These are phyloP conservation scores for Crotophaga sulcirostris DNA, from an alignment of 2,113 vertebrate species.

Conservation along the genomic window DNA sequence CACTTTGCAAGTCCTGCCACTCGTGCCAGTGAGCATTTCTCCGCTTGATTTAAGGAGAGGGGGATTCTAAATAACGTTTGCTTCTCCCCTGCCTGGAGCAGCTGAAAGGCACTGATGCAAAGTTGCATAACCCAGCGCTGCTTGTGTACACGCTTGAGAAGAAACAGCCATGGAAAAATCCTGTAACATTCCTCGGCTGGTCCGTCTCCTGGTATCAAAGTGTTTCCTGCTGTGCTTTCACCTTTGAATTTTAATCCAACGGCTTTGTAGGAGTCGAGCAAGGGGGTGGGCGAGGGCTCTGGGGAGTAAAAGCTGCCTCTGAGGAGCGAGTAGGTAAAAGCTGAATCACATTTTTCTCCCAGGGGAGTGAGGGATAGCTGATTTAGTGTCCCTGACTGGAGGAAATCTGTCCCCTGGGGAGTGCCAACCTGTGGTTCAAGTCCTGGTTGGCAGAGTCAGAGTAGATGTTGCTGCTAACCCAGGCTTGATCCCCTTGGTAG, in stretches of 20 bases:
- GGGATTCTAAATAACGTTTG: not conserved
- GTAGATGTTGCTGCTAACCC: not conserved
- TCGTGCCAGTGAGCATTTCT: not conserved
- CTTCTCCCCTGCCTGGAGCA: not conserved
- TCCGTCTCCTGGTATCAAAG: constrained; percentile 57
- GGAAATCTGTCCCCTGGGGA: not conserved
- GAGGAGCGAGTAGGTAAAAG: not conserved
- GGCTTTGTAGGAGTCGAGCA: constrained; percentile 17
- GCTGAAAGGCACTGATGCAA: not conserved
- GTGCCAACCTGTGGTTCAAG: not conserved
- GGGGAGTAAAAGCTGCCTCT: not conserved
- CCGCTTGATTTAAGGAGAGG: constrained; percentile 23
- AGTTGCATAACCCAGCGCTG: constrained; percentile 53
- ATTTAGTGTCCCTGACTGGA: not conserved
- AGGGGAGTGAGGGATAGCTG: not conserved
- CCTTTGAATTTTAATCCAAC: constrained; percentile 64
- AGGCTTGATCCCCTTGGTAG: accelerated
- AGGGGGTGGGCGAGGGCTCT: not conserved
- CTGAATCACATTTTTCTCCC: not conserved
- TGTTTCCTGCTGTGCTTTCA: constrained; percentile 45
- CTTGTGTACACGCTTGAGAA: constrained; percentile 62
- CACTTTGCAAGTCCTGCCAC: not conserved
- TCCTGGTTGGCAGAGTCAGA: not conserved
- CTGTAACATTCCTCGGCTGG: constrained; percentile 58
- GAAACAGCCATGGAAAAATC: constrained; percentile 72